Evolutionary conservation across 1,140 invertebrate species (phyloP).

Genomic region (Pomacea maculata): DNA sequence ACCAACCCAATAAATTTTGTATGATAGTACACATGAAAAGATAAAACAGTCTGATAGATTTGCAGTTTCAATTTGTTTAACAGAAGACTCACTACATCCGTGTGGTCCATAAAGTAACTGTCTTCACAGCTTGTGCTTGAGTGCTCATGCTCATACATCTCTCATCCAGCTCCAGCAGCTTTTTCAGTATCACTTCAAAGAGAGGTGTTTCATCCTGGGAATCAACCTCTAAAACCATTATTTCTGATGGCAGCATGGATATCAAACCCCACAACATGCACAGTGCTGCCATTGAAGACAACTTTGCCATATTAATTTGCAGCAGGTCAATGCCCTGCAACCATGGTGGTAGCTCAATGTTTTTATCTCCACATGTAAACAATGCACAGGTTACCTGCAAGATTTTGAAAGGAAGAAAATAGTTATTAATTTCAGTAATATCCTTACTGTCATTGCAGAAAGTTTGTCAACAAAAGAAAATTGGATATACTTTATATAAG

Average conservation of each 20-base stretch:
- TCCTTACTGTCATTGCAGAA: background rate
- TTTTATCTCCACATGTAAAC: background rate
- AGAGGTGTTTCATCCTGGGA: background rate
- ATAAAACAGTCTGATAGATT: no score
- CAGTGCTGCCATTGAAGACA: conserved; percentile 31
- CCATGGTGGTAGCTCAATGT: conserved; percentile 6
- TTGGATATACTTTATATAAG: no score
- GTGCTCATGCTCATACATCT: conserved; percentile 43
- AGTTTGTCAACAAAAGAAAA: background rate
- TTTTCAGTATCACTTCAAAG: conserved; percentile 44
- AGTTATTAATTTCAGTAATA: no score
- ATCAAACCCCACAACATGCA: conserved; percentile 42
- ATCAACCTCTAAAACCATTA: conserved; percentile 22
- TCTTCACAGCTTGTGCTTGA: conserved; percentile 47
- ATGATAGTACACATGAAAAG: no score
- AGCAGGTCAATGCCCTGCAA: background rate
- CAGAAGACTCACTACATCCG: conserved; percentile 38
- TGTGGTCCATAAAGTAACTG: conserved; percentile 44
- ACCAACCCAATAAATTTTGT: no score
- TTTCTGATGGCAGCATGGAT: conserved; percentile 34
- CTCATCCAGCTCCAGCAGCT: conserved; percentile 30
- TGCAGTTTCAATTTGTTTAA: no score
- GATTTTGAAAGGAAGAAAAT: no score
- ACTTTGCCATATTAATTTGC: background rate
- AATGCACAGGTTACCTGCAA: background rate